Base-by-base conservation (phyloP, 2,797 vertebrate genomes). In the Craterocephalus amniculus region DNA sequence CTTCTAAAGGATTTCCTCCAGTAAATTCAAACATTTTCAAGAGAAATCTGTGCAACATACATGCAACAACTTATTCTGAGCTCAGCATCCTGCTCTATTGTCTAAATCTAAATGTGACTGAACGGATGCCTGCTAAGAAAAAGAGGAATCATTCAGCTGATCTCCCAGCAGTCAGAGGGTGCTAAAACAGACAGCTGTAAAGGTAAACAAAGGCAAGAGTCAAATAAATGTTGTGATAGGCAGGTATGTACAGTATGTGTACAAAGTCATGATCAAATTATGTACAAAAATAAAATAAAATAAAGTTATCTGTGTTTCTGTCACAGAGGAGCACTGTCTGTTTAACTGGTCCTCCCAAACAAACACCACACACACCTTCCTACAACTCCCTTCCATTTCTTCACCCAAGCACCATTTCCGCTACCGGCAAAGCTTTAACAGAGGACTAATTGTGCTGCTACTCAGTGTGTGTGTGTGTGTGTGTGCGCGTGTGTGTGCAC, bases 371-470 rank as follows among this genome's bases (percentile, higher is more conserved):
- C 76, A 81, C 64, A 72, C 70, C 45, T 48, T 48, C 45, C 63
- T 45, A 45, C 26, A 49, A 38, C 63, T 67, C 67, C 55, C 80
- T 80, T 74, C 73, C 63, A 84, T 85, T 72, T 63, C 74, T 73
- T 80, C 80, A 73, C 66, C 78, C 80, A 54, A 74, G 70, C 73
- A 70, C 80, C 84, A 88, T 85, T 91, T 92, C 88, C 81, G 81
- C 85, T 86, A 81, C 68, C 24, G 36, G 71, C 75, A 68, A 45
- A 78, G 84, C 78, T 88, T 81, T 63, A 92, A 93, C 90, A 93
- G 90, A 83, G 80, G 72, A 45, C 73, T 84, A 86, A 92, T 91
- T 93, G 90, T 93, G 61, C 80, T 57, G 70, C 72, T 49, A 38
- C 61, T 32, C 38, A 34, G 43, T 40, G 31, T n/a, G 58, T 38